Conservation (phyloP, 2,113 vertebrate species). For the Ramphastos sulfuratus region DNA sequence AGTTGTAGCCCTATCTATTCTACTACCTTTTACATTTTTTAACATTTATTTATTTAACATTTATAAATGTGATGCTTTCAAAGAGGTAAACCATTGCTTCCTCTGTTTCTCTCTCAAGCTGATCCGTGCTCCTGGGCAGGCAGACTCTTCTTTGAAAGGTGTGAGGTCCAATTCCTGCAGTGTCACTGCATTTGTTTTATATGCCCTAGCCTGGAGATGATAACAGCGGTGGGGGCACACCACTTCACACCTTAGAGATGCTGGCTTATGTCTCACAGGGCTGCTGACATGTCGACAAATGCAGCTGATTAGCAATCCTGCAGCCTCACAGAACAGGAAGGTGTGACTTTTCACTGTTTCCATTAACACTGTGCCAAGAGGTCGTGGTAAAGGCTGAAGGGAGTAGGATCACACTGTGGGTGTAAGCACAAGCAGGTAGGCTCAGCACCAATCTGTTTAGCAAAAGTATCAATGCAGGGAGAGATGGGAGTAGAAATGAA, state of each 20-base stretch:
- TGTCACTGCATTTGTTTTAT: not conserved
- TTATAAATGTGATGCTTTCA: not conserved
- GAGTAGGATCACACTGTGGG: rapidly evolving
- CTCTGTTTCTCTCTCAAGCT: not conserved
- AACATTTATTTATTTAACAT: not conserved
- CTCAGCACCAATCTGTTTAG: not conserved
- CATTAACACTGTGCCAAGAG: not conserved
- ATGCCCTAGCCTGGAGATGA: not conserved
- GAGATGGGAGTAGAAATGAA: not conserved
- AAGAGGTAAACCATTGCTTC: not conserved
- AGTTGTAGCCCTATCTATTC: not conserved
- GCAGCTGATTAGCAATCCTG: not conserved
- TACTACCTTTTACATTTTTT: not conserved
- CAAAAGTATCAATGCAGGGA: not conserved
- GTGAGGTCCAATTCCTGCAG: not conserved
- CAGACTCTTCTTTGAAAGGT: not conserved
- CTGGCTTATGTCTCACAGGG: not conserved
- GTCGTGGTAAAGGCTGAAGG: not conserved
- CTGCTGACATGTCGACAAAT: not conserved
- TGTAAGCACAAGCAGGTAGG: not conserved
- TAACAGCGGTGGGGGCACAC: not conserved
- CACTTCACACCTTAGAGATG: not conserved
- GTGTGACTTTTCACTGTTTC: not conserved
- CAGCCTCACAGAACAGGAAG: not conserved
- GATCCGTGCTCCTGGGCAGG: not conserved